Conservation (phyloP, 35 echinoderm and acorn worm genomes). For the Nesometra sesokonis region DNA sequence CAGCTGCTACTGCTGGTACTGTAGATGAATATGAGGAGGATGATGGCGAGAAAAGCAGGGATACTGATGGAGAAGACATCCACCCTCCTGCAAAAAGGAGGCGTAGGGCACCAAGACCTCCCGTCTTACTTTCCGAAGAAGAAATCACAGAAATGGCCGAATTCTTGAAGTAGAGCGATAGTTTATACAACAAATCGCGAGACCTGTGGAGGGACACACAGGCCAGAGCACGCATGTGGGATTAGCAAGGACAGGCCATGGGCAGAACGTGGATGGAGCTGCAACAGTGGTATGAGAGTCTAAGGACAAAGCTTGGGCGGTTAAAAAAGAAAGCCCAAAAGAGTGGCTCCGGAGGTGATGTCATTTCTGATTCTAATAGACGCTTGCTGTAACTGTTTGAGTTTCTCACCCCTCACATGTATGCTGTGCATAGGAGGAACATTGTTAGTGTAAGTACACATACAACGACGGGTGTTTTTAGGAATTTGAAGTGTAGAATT, state of each 20-base stretch:
- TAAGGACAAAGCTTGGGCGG: constrained; percentile 12
- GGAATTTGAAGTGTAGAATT: too few relatives aligned
- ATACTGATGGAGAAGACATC: not conserved
- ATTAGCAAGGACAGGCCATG: constrained; percentile 12
- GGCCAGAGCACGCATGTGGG: constrained; percentile 8
- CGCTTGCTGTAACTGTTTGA: constrained; percentile 6
- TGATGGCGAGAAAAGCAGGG: not conserved
- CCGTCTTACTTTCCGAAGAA: constrained; percentile 7
- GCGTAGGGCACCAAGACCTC: constrained; percentile 2
- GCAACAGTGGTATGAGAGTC: constrained; percentile 12
- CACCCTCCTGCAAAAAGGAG: not conserved
- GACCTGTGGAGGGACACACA: constrained; percentile 3
- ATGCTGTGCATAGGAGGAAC: too few relatives aligned
- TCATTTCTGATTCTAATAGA: constrained; percentile 6
- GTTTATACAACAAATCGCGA: constrained; percentile 7
- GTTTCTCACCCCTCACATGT: too few relatives aligned
- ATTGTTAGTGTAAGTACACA: too few relatives aligned
- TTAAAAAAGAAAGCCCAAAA: constrained; percentile 14
- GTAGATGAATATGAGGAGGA: not conserved
- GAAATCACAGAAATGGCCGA: constrained; percentile 1
- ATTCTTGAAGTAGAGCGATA: too few relatives aligned
- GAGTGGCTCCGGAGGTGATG: constrained; percentile 3
- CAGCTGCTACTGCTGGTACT: not conserved
- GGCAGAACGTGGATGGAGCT: not conserved
- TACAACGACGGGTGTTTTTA: too few relatives aligned